Evolutionary conservation across 2,797 vertebrate genomes (phyloP).

Genomic region (Eleutherodactylus coqui): DNA sequence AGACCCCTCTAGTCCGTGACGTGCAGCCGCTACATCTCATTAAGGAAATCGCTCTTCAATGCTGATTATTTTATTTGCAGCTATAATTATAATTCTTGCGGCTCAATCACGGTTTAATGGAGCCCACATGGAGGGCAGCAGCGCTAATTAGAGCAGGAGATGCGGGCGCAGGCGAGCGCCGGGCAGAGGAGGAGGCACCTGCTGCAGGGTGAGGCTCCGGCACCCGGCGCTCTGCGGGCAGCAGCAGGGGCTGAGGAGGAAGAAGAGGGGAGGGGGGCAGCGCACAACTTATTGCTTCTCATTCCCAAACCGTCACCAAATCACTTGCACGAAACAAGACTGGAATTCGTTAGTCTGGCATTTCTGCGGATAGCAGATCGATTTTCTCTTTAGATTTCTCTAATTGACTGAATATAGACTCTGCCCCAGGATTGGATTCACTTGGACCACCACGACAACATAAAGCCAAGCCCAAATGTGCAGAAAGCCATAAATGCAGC

Average conservation of each 20-base stretch:
- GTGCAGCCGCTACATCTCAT: constrained; percentile 95
- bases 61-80: constrained; percentile 99
- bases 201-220: constrained; percentile 67
- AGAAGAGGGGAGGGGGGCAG: constrained; percentile 63
- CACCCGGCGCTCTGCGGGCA: not conserved
- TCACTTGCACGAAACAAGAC: constrained; percentile 94
- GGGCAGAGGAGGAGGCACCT: constrained; percentile 75
- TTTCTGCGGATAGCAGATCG: constrained; percentile 95
- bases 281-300: constrained; percentile 87
- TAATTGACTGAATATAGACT: constrained; percentile 92
- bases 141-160: constrained; percentile 91
- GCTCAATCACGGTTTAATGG: constrained; percentile 99
- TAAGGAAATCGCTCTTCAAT: constrained; percentile 99
- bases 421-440: constrained; percentile 79
- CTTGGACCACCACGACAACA: constrained; percentile 69
- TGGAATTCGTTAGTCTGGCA: constrained; percentile 94
- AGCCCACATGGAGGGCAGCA: constrained; percentile 94
- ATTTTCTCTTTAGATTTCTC: constrained; percentile 95
- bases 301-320: constrained; percentile 92
- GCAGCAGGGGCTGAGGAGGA: constrained; percentile 1
- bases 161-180: constrained; percentile 78
- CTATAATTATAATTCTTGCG: constrained; percentile 99
- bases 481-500: too few species aligned
- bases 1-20: constrained; percentile 97
- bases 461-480: constrained; percentile 44